Base-by-base conservation (phyloP, 92 coral and sea anemone genomes). In the Porites evermanni region DNA sequence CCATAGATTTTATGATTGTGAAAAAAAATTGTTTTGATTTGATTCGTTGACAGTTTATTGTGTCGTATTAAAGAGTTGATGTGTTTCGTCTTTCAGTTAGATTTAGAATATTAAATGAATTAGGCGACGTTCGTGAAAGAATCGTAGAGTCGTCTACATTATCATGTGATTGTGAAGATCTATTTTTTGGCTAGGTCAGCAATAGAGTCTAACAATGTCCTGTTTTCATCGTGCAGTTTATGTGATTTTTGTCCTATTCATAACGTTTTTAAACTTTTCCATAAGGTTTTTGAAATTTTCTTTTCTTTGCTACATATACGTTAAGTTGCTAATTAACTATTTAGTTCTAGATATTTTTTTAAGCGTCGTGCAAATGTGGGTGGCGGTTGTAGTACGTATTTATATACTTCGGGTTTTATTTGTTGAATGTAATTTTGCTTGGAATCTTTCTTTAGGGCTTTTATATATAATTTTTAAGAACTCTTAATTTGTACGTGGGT, bases 121-220 rank as follows among this genome's bases (percentile, higher is more conserved):
- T 38, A 60, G 69, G 44, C 50, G 78, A 74, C 60, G 63, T 53
- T 53, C 23, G 70, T 77, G 61, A 52, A 74, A 56, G 64, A 24
- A 74, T 74, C 19, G 79, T 74, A 52, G 54, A 38, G 64, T 74
- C 47, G 64, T 74, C 64, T 56, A 69, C 76, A 54, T 68, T 81
- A 50, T 16, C 47, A 56, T 70, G 71, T 19, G 26, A 60, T 64
- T 64, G 79, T 83, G 50, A 72, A 60, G 63, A 63, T 80, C 68
- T 67, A 51, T 78, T 83, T 77, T 80, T 71, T 83, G 79, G 87
- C 87, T 83, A 83, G 80, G 80, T 83, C 80, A 83, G 87, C 80
- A 80, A 73, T 63, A 44, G 12, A 81, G 68, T 81, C 59, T n/a
- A 70, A 56, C 70, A 65, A 52, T 56, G 60, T 58, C 12, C 12